Evolutionary conservation across 92 coral and sea anemone species (phyloP).

Genomic region (Diadumene lineata): DNA sequence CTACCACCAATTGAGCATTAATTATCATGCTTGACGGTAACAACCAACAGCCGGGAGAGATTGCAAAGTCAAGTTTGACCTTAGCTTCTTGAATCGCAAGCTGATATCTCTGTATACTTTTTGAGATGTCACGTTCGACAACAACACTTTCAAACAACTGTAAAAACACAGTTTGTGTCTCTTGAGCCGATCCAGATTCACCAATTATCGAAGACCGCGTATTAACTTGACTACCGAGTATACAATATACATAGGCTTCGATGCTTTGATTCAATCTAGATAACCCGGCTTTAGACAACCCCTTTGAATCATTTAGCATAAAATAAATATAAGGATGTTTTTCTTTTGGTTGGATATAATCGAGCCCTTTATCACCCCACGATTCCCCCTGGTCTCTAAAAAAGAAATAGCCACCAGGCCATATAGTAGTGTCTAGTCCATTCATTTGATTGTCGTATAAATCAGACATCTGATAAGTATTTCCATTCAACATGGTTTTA

Average conservation of each 20-base stretch:
- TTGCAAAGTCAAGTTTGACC: slow-evolving; percentile 33
- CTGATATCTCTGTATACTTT: slow-evolving; percentile 44
- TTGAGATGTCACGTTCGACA: slow-evolving; percentile 23
- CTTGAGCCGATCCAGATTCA: not conserved
- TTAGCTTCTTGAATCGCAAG: slow-evolving; percentile 35
- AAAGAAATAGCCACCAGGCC: slow-evolving; percentile 2
- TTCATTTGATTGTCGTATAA: not conserved
- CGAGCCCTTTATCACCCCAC: slow-evolving; percentile 1
- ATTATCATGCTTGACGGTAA: slow-evolving; percentile 20
- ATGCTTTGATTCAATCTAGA: slow-evolving; percentile 22
- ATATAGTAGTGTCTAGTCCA: not conserved
- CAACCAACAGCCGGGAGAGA: slow-evolving; percentile 41
- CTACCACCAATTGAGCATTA: slow-evolving; percentile 32
- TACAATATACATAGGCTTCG: slow-evolving; percentile 27
- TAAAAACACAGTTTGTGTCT: slow-evolving; percentile 20
- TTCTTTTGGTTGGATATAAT: not conserved
- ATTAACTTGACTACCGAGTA: slow-evolving; percentile 29
- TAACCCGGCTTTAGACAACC: slow-evolving; percentile 36
- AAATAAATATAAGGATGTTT: slow-evolving; percentile 14
- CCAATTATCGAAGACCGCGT: slow-evolving; percentile 21
- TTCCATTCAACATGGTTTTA: not conserved
- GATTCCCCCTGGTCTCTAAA: slow-evolving; percentile 26
- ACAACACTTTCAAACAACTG: slow-evolving; percentile 29
- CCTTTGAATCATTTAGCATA: not conserved
- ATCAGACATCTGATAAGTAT: not conserved